phyloP scores from a whole-genome alignment of 2,888 invertebrate genomes.

The Phortica okadai region DNA sequence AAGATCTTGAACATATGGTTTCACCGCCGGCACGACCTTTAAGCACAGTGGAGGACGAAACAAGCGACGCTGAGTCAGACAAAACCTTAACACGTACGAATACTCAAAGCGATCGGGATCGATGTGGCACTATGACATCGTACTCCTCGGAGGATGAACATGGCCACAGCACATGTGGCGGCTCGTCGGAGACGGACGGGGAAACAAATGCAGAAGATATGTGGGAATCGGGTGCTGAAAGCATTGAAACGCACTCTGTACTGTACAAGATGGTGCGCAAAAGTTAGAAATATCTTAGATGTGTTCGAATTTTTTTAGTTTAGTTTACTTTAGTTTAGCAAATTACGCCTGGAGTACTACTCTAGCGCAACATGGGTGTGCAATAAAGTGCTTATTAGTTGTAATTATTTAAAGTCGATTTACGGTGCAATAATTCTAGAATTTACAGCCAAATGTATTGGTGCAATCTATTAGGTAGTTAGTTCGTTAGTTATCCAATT shows the following conservation, averaged over 20 bases:
- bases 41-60: constrained; percentile 50
- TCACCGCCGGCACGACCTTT: constrained; percentile 51
- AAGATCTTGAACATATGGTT: constrained; percentile 69
- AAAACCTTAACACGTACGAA: constrained; percentile 67
- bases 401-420: constrained; percentile 14
- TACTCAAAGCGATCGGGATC: constrained; percentile 47
- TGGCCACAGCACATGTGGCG: constrained; percentile 79
- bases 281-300: constrained; percentile 51
- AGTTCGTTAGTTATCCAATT: not conserved
- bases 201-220: constrained; percentile 88
- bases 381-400: constrained; percentile 31
- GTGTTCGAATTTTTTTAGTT: constrained; percentile 14
- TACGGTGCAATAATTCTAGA: constrained; percentile 31
- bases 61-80: constrained; percentile 70
- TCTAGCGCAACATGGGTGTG: constrained; percentile 22
- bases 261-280: constrained; percentile 87
- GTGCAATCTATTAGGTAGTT: constrained; percentile 34
- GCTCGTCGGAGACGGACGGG: constrained; percentile 79
- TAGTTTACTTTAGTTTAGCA: not conserved
- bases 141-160: constrained; percentile 79
- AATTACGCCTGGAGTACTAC: not conserved
- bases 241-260: constrained; percentile 91
- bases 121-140: constrained; percentile 58
- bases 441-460: constrained; percentile 16
- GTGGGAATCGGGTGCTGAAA: constrained; percentile 92